Evolutionary conservation across 1,140 invertebrate genomes (phyloP), one percentile per base, ranked within the genome.

Genomic region (Chironomus striatipennis): DNA sequence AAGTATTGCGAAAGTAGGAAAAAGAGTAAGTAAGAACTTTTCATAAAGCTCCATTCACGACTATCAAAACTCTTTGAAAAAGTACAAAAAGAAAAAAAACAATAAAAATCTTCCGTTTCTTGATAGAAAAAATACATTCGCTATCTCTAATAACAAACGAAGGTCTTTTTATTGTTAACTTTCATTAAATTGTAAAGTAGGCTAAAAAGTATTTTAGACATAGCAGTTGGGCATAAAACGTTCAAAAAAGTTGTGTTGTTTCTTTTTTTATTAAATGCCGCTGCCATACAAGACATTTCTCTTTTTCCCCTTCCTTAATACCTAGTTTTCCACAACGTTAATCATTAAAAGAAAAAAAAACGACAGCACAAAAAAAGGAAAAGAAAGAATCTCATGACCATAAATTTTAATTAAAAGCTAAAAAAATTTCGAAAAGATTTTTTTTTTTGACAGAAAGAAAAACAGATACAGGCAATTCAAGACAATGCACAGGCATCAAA

Each of bases 291-390:
- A n/a, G 12, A 15, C 47, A 12, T 57, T 57, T 57, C n/a, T 57
- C 12, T 15, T 57, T 3, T n/a, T 57, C 10, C 24, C n/a, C n/a
- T 57, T 57, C 12, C n/a, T 12, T 57, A 57, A 57, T 57, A 57
- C 47, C 47, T 57, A 57, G 47, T 57, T 70, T 70, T 70, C 65
- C 65, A 70, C 65, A 70, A 70, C 65, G 65, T 18, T 70, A 74
- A 67, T 67, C 24, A 43, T 24, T 34, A 20, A 15, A 17, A 10
- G 4, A 12, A 34, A 34, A 34, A 34, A 34, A 34, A 34, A 34
- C 24, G 24, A 5, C 24, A 34, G 24, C 24, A 24, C 3, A 57
- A 15, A 12, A 57, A 57, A 57, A 15, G 12, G 12, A n/a, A n/a
- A 57, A 57, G 12, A n/a, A 15, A 57, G 12, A n/a, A 57, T 10